Evolutionary conservation across 2,888 invertebrate genomes (phyloP).

Genomic region (Andrena flavipes): DNA sequence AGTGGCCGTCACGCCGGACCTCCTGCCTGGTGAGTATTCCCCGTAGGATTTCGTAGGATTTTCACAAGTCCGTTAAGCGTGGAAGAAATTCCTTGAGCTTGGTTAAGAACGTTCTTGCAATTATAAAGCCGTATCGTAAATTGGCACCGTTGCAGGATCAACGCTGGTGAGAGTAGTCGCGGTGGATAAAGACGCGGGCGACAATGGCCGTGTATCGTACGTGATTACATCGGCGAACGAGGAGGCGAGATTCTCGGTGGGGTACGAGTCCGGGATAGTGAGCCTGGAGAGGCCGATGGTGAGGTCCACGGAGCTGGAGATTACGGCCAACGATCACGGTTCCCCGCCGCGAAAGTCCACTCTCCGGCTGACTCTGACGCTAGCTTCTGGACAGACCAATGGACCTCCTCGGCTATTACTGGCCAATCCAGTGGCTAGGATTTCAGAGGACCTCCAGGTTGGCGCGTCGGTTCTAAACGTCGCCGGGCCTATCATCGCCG

Average conservation of each 20-base stretch:
- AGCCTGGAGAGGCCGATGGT: conserved; percentile 89
- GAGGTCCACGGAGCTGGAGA: conserved; percentile 87
- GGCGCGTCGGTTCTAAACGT: conserved; percentile 93
- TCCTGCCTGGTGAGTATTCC: conserved; percentile 74
- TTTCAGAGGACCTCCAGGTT: conserved; percentile 91
- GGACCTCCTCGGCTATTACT: conserved; percentile 93
- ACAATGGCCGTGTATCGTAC: conserved; percentile 95
- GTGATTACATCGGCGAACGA: conserved; percentile 94
- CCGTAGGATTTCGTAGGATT: not conserved
- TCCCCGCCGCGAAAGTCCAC: conserved; percentile 89
- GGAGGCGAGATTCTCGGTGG: conserved; percentile 91
- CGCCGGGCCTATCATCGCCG: conserved; percentile 89
- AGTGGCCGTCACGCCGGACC: conserved; percentile 75
- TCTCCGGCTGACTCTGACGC: conserved; percentile 88
- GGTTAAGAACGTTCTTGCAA: not conserved
- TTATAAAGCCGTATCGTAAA: conserved; percentile 25
- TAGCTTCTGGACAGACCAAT: conserved; percentile 91
- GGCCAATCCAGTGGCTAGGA: conserved; percentile 90
- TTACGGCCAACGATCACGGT: conserved; percentile 96
- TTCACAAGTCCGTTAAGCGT: no score
- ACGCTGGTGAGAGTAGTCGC: conserved; percentile 89
- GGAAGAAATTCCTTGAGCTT: not conserved
- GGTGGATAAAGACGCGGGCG: conserved; percentile 93
- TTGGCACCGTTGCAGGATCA: conserved; percentile 75
- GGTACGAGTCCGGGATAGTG: conserved; percentile 92